Evolutionary conservation across 2,888 invertebrate genomes (phyloP).

Genomic region (Phengaris alcon): DNA sequence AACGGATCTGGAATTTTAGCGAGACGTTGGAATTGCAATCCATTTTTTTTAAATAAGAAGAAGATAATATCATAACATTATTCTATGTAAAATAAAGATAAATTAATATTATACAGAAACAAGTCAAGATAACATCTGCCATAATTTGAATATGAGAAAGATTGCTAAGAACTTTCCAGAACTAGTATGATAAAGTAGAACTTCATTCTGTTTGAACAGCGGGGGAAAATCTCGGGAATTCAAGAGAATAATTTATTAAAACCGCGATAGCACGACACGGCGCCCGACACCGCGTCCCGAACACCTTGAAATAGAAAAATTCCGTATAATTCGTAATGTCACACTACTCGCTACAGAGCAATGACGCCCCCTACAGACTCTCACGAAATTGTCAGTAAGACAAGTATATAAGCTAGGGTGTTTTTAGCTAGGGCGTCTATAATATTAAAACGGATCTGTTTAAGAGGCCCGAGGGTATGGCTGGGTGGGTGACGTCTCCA

Average conservation of each 20-base stretch:
- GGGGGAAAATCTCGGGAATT: conserved; percentile 20
- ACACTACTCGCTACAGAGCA: conserved; percentile 43
- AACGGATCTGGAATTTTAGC: too few species aligned
- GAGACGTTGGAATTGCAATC: too few species aligned
- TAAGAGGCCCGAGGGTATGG: conserved; percentile 54
- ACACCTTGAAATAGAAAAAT: conserved; percentile 55
- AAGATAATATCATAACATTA: neutral
- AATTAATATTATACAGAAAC: neutral
- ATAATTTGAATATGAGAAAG: conserved; percentile 6
- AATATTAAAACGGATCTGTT: conserved; percentile 55
- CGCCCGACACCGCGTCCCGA: conserved; percentile 45
- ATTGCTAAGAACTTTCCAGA: conserved; percentile 7
- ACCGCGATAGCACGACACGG: conserved; percentile 27
- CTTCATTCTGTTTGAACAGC: conserved; percentile 14
- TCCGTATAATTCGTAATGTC: conserved; percentile 48
- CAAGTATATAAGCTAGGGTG: conserved; percentile 25
- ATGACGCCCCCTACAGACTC: conserved; percentile 29
- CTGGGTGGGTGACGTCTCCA: conserved; percentile 72
- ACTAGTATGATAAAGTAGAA: conserved; percentile 16
- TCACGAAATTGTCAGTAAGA: conserved; percentile 35
- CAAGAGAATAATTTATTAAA: conserved; percentile 26
- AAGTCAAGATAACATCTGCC: neutral
- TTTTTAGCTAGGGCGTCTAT: conserved; percentile 38
- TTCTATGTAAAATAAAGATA: neutral
- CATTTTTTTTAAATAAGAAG: too few species aligned